Base-by-base conservation (phyloP, 1,140 invertebrate genomes). In the Papilio dardanus region DNA sequence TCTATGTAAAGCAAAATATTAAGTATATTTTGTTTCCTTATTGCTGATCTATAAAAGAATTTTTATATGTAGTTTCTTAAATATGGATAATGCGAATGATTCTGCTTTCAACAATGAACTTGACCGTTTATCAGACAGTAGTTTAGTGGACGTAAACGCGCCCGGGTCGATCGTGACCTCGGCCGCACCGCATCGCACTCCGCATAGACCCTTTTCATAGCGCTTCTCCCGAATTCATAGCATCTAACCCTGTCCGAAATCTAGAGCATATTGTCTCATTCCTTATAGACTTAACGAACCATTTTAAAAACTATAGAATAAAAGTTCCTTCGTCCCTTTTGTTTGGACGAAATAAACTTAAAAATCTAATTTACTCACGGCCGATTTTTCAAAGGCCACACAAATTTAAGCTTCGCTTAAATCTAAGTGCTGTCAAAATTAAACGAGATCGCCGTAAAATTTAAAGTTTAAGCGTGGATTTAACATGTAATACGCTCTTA, bases 141-240 rank as follows among this genome's bases (percentile, higher is more conserved):
- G 6, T 68, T 35, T 68, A 31, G 50, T 10, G 12, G 1, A 58
- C 3, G 54, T 58, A 24, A 73, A 73, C 24, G 71, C 30, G 28
- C 71, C 30, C 42, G 71, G 71, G 71, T 73, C 71, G 71, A 73
- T 73, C 71, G 46, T 73, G 71, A 73, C 71, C 71, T 73, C 71
- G 71, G 31, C 71, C n/a, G 1, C 71, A 73, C 71, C 71, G 71
- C 71, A 73, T 73, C 71, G 71, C 12, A 73, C 28, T 73, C 46
- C 71, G 71, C 71, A 73, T 73, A 73, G 46, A 73, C 42, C 40
- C 68, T 71, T 71, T 71, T 50, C 68, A 50, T 71, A 40, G 33
- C 21, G 24, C 40, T 71, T 31, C 68, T 71, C 42, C 68, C 42
- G 19, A 71, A 71, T 71, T 30, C 40, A 24, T 30, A 30, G 68